phyloP scores from a whole-genome alignment of 2,113 vertebrate species.

The Chroicocephalus ridibundus region DNA sequence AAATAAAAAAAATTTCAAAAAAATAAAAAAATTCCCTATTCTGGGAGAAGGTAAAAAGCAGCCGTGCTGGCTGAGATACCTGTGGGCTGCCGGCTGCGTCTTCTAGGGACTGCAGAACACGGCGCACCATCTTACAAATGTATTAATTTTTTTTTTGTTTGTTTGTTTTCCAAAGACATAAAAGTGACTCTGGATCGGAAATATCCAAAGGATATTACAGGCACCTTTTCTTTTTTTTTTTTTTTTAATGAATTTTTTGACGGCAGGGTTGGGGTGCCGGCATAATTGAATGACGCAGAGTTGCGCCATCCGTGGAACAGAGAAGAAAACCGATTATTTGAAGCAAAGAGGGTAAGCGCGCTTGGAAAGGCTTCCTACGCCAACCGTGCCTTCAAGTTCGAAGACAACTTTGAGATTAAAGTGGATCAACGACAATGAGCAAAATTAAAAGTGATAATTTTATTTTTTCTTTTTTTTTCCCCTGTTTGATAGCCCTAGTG shows the following conservation, averaged over 20 bases:
- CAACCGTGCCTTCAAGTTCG: not conserved
- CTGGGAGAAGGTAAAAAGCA: not conserved
- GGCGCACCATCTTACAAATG: not conserved
- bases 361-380: not conserved
- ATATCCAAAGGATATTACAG: not conserved
- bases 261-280: not conserved
- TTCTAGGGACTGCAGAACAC: not conserved
- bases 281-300: not conserved
- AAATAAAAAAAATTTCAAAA: too few relatives aligned
- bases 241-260: not conserved
- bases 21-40: not conserved
- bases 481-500: not conserved
- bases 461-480: not conserved
- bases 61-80: not conserved
- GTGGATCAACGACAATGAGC: not conserved
- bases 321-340: not conserved
- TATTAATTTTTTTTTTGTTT: not conserved
- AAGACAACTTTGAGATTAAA: not conserved
- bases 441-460: not conserved
- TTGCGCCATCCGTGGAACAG: not conserved
- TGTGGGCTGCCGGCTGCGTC: not conserved
- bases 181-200: not conserved
- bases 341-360: not conserved
- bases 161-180: not conserved
- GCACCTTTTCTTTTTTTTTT: accelerated